Conservation (phyloP, 2,113 vertebrate genomes). For the Solea solea region DNA sequence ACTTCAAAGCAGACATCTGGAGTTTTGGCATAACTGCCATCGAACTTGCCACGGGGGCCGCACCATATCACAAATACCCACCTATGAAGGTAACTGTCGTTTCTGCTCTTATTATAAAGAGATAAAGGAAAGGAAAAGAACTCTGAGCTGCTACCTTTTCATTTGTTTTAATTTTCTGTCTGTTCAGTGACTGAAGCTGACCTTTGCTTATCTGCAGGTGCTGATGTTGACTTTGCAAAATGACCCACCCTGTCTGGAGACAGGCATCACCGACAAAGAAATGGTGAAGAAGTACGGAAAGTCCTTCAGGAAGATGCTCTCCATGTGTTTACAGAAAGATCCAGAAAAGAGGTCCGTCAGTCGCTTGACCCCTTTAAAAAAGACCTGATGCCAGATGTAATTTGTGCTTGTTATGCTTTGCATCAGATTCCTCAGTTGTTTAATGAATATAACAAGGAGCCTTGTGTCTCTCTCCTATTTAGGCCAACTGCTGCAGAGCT, state of each 20-base stretch:
- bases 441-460: conserved; percentile 14
- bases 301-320: conserved; percentile 98
- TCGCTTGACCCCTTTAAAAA: not conserved
- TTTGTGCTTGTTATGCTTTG: conserved; percentile 10
- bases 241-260: conserved; percentile 95
- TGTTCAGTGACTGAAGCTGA: not conserved
- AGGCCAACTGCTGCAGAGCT: conserved; percentile 96
- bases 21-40: conserved; percentile 99
- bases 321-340: conserved; percentile 96
- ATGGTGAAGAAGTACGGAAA: conserved; percentile 99
- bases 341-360: conserved; percentile 92
- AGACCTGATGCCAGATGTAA: not conserved
- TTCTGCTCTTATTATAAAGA: not conserved
- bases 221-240: conserved; percentile 99
- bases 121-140: not conserved
- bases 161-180: no score
- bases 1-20: conserved; percentile 99
- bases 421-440: not conserved
- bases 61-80: conserved; percentile 98
- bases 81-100: conserved; percentile 90
- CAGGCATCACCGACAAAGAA: conserved; percentile 97
- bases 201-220: conserved; percentile 83
- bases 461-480: conserved; percentile 37
- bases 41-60: conserved; percentile 94
- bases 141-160: no score